Base-by-base conservation (phyloP, 2,888 invertebrate species). In the Mayetiola destructor region DNA sequence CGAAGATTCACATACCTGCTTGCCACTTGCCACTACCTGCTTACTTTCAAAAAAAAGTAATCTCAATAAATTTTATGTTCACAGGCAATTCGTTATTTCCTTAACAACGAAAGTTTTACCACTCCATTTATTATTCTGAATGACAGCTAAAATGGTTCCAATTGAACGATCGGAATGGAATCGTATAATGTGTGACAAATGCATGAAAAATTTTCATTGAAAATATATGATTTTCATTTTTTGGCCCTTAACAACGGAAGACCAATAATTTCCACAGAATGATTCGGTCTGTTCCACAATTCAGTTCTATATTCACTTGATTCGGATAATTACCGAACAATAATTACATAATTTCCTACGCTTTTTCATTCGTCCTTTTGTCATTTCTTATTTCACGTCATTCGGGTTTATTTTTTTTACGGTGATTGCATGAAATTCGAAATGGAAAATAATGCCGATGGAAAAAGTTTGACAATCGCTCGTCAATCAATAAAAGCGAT, bases 81-180 rank as follows among this genome's bases (percentile, higher is more conserved):
- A 48, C n/a, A 16, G n/a, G 48, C 29, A 48, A 48, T 27, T 27
- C 48, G 48, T 48, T 48, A 48, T 48, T 48, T 48, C 48, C 48
- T 48, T 48, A n/a, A 16, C 48, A 2, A 48, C 23, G n/a, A n/a
- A n/a, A 48, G 27, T 12, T n/a, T n/a, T n/a, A 18, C 27, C 27
- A 9, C 5, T 14, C 27, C 48, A 48, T 48, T 48, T 27, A 48
- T 48, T 48, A 48, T 3, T 16, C 4, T 48, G 10, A 9, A 48
- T 27, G 48, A 48, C 14, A 4, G 27, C 18, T n/a, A 48, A 48
- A 4, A 27, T 48, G 48, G 23, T 27, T 27, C 27, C 27, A 48
- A 27, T 27, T n/a, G 48, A 48, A 48, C 29, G 48, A 48, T 48
- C n/a, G 48, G 27, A 5, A 10, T 14, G 27, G 48, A 48, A 27